Evolutionary conservation across 2,888 invertebrate genomes (phyloP).

Genomic region (Chymomyza procnemis): DNA sequence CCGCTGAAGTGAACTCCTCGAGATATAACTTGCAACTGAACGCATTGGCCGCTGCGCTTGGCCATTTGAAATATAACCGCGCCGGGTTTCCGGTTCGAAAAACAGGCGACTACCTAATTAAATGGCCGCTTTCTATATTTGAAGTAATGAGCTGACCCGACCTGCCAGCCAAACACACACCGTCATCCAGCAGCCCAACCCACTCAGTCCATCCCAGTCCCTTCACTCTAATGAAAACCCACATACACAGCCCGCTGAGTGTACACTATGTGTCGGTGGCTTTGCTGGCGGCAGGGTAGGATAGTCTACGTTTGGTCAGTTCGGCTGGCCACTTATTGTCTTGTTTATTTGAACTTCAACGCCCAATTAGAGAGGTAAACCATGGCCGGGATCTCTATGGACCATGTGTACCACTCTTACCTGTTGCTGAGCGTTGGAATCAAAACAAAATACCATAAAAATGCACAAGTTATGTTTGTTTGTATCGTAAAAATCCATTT

Average conservation of each 20-base stretch:
- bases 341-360: conserved; percentile 53
- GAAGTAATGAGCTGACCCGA: conserved; percentile 52
- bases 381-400: background rate
- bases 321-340: conserved; percentile 50
- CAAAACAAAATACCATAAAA: conserved; percentile 51
- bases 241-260: conserved; percentile 25
- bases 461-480: conserved; percentile 58
- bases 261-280: conserved; percentile 40
- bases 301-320: too few relatives aligned
- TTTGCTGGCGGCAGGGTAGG: too few relatives aligned
- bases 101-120: conserved; percentile 51
- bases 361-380: conserved; percentile 37
- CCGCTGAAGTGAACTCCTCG: conserved; percentile 18
- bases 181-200: background rate
- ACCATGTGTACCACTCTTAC: conserved; percentile 19
- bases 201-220: too few relatives aligned
- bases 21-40: conserved; percentile 50
- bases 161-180: background rate
- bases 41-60: conserved; percentile 27
- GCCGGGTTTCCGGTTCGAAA: background rate
- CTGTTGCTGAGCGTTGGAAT: conserved; percentile 38
- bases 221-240: conserved; percentile 63
- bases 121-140: conserved; percentile 54
- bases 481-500: conserved; percentile 52
- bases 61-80: conserved; percentile 63